Conservation (phyloP, 2,113 vertebrate species). For the Natator depressus region DNA sequence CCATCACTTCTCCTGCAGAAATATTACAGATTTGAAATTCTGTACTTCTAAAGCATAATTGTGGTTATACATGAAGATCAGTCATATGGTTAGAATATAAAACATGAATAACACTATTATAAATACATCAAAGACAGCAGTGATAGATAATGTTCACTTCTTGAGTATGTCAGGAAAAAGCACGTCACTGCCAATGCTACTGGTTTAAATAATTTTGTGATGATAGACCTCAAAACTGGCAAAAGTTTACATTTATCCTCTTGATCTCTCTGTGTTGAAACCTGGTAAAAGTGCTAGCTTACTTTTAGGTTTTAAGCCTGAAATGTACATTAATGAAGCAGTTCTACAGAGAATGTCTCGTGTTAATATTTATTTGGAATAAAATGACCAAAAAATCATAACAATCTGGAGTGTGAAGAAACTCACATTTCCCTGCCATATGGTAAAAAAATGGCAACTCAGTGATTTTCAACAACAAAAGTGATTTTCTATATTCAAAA, state of each 20-base stretch:
- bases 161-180: neutral
- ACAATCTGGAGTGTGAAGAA: neutral
- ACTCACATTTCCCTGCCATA: neutral
- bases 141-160: neutral
- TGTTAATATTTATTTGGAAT: neutral
- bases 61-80: neutral
- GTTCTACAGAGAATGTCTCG: neutral
- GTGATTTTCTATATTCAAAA: neutral
- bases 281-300: neutral
- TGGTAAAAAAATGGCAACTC: neutral
- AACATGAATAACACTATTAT: neutral
- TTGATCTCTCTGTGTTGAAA: neutral
- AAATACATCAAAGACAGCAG: neutral
- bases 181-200: neutral
- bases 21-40: neutral
- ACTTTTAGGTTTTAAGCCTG: neutral
- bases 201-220: neutral
- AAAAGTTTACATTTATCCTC: neutral
- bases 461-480: neutral
- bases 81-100: neutral
- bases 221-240: neutral
- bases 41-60: neutral
- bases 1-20: neutral
- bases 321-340: neutral
- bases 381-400: neutral